Conservation (phyloP, 1,140 invertebrate species). For the Drosophila lacertosa region DNA sequence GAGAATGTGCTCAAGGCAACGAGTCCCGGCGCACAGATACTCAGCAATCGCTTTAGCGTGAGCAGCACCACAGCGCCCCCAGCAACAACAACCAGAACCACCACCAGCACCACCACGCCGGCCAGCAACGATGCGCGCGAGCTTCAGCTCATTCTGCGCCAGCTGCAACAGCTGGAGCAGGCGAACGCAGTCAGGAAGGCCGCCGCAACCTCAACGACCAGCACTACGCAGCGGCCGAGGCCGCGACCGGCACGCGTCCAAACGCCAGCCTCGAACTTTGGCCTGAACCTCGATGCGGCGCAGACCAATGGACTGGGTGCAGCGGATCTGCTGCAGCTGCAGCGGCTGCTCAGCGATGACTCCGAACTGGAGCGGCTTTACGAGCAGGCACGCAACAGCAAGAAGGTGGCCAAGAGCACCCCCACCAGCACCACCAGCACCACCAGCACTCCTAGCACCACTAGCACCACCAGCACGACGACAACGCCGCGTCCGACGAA, state of each 20-base stretch:
- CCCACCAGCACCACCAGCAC: constrained; percentile 33
- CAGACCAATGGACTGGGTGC: constrained; percentile 26
- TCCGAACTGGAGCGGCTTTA: constrained; percentile 71
- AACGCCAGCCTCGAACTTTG: not conserved
- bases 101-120: constrained; percentile 7
- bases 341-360: constrained; percentile 70
- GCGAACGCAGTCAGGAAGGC: constrained; percentile 34
- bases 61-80: constrained; percentile 5
- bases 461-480: constrained; percentile 15
- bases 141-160: constrained; percentile 44
- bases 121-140: constrained; percentile 42
- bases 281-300: constrained; percentile 3
- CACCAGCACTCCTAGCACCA: constrained; percentile 18
- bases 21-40: constrained; percentile 16
- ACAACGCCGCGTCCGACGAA: constrained; percentile 44
- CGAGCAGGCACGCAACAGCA: constrained; percentile 69
- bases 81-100: not conserved
- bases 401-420: constrained; percentile 44
- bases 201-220: constrained; percentile 9
- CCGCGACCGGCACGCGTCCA: not conserved
- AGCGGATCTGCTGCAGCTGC: constrained; percentile 64
- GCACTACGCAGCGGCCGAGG: constrained; percentile 23
- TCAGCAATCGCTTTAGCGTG: constrained; percentile 61
- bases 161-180: constrained; percentile 51
- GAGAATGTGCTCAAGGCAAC: constrained; percentile 66